A percentile compares a stretch with the other conserved stretches of the same genome.
Conservation (phyloP, 2,113 vertebrate genomes). For the Turdus rufiventris region DNA sequence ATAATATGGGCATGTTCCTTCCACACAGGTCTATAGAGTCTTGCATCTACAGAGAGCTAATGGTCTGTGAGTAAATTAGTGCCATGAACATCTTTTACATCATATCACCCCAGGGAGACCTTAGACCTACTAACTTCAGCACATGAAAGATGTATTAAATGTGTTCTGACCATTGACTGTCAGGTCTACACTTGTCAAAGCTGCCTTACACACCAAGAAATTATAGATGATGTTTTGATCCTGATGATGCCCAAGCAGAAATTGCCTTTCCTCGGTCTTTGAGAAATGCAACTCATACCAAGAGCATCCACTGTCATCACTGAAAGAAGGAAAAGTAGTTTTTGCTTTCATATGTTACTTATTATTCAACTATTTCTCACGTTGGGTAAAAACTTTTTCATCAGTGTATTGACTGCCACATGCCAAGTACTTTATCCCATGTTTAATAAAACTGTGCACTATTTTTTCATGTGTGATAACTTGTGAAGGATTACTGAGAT, state of each 20-base stretch:
- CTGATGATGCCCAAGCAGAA: neutral
- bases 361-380: neutral
- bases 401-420: neutral
- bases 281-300: neutral
- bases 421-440: neutral
- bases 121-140: slow-evolving; percentile 23
- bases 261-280: neutral
- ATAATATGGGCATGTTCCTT: neutral
- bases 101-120: slow-evolving; percentile 22
- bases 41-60: slow-evolving; percentile 32
- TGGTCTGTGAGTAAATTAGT: slow-evolving; percentile 50
- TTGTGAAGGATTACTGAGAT: neutral
- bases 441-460: neutral
- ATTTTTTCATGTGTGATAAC: neutral
- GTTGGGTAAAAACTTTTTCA: neutral
- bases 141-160: slow-evolving; percentile 27
- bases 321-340: neutral
- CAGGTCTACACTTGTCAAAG: slow-evolving; percentile 35
- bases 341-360: neutral
- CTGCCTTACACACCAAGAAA: neutral
- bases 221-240: neutral
- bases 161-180: slow-evolving; percentile 46
- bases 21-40: slow-evolving; percentile 13
- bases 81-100: slow-evolving; percentile 34
- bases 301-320: neutral